Evolutionary conservation across 2,113 vertebrate species (phyloP).

Genomic region (Todiramphus saurophagus): DNA sequence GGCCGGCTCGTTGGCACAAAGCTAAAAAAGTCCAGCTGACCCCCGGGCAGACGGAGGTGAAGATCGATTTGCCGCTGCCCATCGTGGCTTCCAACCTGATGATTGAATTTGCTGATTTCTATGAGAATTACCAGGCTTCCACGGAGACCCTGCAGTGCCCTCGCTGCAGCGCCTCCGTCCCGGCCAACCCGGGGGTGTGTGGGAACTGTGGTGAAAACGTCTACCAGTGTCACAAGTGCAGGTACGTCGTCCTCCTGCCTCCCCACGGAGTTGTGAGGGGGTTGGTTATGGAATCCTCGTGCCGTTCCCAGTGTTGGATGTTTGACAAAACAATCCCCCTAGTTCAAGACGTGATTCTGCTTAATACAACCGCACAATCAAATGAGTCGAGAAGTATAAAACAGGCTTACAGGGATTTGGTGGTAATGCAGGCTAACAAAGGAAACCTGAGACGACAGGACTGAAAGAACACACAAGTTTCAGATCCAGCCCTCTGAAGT

Average conservation of each 20-base stretch:
- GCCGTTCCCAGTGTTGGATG: background rate
- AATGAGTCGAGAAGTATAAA: constrained; percentile 60
- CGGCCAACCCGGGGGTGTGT: constrained; percentile 95
- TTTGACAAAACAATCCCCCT: background rate
- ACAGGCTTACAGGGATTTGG: constrained; percentile 64
- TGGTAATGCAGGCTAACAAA: constrained; percentile 40
- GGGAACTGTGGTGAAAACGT: constrained; percentile 98
- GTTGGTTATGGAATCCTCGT: background rate
- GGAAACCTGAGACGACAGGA: background rate
- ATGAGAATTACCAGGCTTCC: constrained; percentile 98
- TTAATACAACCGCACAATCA: constrained; percentile 20
- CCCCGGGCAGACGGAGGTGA: constrained; percentile 95
- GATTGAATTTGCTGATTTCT: constrained; percentile 98
- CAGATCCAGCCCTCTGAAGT: background rate
- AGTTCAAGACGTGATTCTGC: background rate
- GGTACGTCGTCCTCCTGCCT: constrained; percentile 64
- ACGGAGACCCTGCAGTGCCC: constrained; percentile 97
- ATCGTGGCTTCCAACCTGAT: constrained; percentile 98
- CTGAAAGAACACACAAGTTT: background rate
- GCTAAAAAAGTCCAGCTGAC: constrained; percentile 97
- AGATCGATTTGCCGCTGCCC: constrained; percentile 94
- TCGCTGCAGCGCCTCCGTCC: constrained; percentile 95
- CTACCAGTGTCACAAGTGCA: constrained; percentile 98
- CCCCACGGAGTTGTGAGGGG: background rate
- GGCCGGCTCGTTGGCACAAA: constrained; percentile 98